Conservation (phyloP, 2,888 invertebrate species). For the Orchesellides sinensis region DNA sequence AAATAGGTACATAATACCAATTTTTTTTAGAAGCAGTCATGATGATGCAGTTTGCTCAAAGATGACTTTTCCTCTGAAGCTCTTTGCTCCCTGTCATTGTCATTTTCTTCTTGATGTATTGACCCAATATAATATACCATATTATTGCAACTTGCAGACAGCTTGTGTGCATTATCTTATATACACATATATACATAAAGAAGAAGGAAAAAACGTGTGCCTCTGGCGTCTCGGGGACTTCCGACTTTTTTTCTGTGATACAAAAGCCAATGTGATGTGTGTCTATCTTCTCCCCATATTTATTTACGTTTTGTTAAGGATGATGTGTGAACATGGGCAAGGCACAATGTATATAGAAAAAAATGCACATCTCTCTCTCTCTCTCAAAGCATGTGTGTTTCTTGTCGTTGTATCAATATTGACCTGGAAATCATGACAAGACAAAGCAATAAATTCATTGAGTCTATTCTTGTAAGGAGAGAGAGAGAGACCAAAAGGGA, state of each 20-base stretch:
- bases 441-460: constrained; percentile 65
- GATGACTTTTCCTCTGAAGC: constrained; percentile 17
- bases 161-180: background rate
- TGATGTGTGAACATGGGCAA: background rate
- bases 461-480: too few species aligned
- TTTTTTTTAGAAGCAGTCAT: background rate
- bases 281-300: constrained; percentile 21
- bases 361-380: too few species aligned
- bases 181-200: background rate
- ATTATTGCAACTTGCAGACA: background rate
- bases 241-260: constrained; percentile 8
- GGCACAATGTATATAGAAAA: background rate
- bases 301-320: constrained; percentile 28
- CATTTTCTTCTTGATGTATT: constrained; percentile 35
- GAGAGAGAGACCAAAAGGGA: constrained; percentile 47
- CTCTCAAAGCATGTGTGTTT: constrained; percentile 6
- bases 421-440: constrained; percentile 72
- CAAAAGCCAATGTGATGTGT: constrained; percentile 16
- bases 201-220: constrained; percentile 26
- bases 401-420: constrained; percentile 71
- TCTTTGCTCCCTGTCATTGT: constrained; percentile 5
- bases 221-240: constrained; percentile 35
- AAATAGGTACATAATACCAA: background rate
- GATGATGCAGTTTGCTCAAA: background rate
- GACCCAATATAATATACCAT: constrained; percentile 5